These are phyloP conservation scores for Drosophila setosimentum DNA, from an alignment of 2,888 invertebrate species.

Conservation along the genomic window DNA sequence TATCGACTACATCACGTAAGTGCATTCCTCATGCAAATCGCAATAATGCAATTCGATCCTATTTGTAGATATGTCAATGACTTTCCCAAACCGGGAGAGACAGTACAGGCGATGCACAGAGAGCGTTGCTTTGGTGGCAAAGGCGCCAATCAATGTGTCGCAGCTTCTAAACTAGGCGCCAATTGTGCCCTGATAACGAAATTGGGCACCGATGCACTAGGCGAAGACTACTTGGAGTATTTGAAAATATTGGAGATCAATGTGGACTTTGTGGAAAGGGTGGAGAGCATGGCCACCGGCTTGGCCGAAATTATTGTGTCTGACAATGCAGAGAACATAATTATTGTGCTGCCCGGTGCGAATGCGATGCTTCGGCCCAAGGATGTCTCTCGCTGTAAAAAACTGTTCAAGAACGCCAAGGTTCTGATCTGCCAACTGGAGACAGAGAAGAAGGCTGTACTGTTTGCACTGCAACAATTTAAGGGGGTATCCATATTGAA, in stretches of 20 bases:
- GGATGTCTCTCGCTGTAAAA: slow-evolving; percentile 88
- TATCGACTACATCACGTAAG: slow-evolving; percentile 93
- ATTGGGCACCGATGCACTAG: slow-evolving; percentile 95
- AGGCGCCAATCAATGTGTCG: slow-evolving; percentile 98
- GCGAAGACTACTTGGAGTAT: slow-evolving; percentile 90
- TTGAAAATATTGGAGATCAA: slow-evolving; percentile 89
- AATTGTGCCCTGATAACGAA: slow-evolving; percentile 92
- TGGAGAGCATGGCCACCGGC: slow-evolving; percentile 88
- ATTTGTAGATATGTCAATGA: slow-evolving; percentile 90
- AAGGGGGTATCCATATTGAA: slow-evolving; percentile 93
- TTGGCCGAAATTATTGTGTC: slow-evolving; percentile 96
- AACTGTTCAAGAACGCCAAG: slow-evolving; percentile 87
- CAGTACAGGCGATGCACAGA: slow-evolving; percentile 92
- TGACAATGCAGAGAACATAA: slow-evolving; percentile 95
- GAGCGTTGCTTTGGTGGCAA: slow-evolving; percentile 96
- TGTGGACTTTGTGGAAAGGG: slow-evolving; percentile 84
- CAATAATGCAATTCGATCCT: background rate
- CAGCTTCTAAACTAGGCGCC: slow-evolving; percentile 94
- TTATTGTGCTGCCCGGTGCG: slow-evolving; percentile 95
- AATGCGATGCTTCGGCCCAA: slow-evolving; percentile 88
- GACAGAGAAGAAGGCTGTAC: slow-evolving; percentile 89
- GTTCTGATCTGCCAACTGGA: slow-evolving; percentile 94
- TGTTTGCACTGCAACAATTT: slow-evolving; percentile 88
- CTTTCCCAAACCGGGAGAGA: slow-evolving; percentile 94
- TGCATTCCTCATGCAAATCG: background rate